phyloP scores from a whole-genome alignment of 2,888 invertebrate genomes.

The Drosophila leonis region DNA sequence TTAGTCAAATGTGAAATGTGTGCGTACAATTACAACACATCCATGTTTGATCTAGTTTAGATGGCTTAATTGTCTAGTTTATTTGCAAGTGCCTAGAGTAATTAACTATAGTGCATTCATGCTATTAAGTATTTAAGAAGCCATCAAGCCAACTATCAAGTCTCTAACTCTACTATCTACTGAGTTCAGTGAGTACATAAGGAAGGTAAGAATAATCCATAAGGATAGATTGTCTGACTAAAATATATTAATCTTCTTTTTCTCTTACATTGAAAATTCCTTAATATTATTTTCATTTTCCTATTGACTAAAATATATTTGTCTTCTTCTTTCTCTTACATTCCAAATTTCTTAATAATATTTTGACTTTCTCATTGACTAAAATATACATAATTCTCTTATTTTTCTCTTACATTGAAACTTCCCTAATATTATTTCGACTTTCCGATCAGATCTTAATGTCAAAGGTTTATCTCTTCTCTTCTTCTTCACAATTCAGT shows the following conservation, averaged over 20 bases:
- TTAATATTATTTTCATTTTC: not conserved
- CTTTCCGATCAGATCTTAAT: not conserved
- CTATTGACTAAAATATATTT: too few relatives aligned
- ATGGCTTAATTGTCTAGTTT: slow-evolving; percentile 11
- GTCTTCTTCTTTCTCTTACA: too few relatives aligned
- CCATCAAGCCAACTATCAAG: not conserved
- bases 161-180: not conserved
- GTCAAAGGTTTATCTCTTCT: not conserved
- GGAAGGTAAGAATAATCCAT: too few relatives aligned
- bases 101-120: not conserved
- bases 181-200: not conserved
- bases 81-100: not conserved
- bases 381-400: too few relatives aligned
- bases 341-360: too few relatives aligned
- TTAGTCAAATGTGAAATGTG: slow-evolving; percentile 4
- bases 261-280: not conserved
- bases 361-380: too few relatives aligned
- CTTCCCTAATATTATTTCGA: too few relatives aligned
- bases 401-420: too few relatives aligned
- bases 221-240: too few relatives aligned
- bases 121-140: not conserved
- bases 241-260: not conserved
- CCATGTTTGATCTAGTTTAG: slow-evolving; percentile 6
- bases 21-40: slow-evolving; percentile 16
- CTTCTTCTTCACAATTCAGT: not conserved